Evolutionary conservation across 2,797 vertebrate species (phyloP).

Genomic region (Coccyzus lansbergi): DNA sequence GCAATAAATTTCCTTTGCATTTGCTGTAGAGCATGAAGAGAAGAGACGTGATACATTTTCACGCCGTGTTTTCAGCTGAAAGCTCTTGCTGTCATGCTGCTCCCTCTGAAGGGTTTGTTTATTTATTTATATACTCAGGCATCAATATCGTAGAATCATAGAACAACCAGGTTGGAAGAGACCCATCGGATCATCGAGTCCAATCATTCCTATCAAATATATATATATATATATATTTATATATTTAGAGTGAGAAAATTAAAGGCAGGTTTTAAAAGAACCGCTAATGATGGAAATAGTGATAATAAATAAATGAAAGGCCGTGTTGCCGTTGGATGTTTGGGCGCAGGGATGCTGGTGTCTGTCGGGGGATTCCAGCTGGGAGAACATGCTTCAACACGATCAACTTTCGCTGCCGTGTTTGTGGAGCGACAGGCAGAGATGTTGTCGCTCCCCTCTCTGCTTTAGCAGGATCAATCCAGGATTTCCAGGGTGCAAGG

Average conservation of each 20-base stretch:
- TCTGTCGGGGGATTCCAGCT: conserved; percentile 21
- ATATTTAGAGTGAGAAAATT: not conserved
- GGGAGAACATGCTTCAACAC: conserved; percentile 32
- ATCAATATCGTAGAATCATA: no score
- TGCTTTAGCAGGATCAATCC: not conserved
- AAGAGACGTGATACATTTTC: conserved; percentile 50
- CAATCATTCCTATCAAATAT: no score
- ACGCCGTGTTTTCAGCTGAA: conserved; percentile 49
- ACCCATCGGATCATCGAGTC: no score
- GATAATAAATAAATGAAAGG: not conserved
- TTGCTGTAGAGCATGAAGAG: conserved; percentile 40
- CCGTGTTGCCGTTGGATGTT: not conserved
- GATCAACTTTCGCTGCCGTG: not conserved
- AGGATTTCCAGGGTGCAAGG: not conserved
- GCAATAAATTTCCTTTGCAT: conserved; percentile 65
- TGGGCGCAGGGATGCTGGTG: conserved; percentile 27
- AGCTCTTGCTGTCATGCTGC: conserved; percentile 25
- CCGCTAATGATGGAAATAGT: not conserved
- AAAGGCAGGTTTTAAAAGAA: conserved; percentile 29
- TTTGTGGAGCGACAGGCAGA: not conserved
- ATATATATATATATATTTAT: not conserved
- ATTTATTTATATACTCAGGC: not conserved
- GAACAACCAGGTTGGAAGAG: no score
- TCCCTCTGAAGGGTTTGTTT: conserved; percentile 34
- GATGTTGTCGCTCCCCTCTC: not conserved